Percentiles rank a stretch among this genome's conserved stretches.
Evolutionary conservation across 2,113 vertebrate genomes (phyloP).

Genomic region (Sceloporus tristichus): DNA sequence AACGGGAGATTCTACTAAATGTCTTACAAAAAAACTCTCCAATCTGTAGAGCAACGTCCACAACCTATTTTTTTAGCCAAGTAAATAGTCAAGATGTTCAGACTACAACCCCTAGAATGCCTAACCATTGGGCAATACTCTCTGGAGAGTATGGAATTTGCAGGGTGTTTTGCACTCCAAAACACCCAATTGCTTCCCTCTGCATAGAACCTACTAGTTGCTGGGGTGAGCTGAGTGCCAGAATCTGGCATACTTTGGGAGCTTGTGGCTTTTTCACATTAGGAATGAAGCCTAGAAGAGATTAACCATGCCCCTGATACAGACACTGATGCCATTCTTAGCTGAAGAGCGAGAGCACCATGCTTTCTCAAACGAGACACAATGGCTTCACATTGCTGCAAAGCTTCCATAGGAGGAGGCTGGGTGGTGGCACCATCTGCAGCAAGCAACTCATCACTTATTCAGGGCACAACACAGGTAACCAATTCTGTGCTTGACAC

Average conservation of each 20-base stretch:
- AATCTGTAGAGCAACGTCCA: no score
- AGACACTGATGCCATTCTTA: not conserved
- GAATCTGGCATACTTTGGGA: no score
- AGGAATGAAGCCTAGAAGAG: not conserved
- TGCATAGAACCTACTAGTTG: not conserved
- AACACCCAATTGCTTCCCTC: not conserved
- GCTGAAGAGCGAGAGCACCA: not conserved
- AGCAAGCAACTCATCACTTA: not conserved
- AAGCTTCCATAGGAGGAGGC: not conserved
- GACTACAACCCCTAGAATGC: not conserved
- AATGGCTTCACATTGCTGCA: not conserved
- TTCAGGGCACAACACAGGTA: not conserved
- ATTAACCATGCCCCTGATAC: not conserved
- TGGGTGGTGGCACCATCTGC: not conserved
- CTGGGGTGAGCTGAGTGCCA: no score
- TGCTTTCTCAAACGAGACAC: rapidly evolving
- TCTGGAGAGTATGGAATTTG: not conserved
- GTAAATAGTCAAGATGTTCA: not conserved
- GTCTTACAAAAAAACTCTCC: no score
- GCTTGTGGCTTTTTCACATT: not conserved
- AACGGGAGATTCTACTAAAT: no score
- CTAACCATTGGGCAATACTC: not conserved
- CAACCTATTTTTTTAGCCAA: not conserved
- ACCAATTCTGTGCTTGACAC: not conserved
- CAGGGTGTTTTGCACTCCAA: not conserved